Percentiles rank a stretch among this genome's conserved stretches.
phyloP scores from a whole-genome alignment of 2,113 vertebrate genomes.

The Cyphomyrus discorhynchus region DNA sequence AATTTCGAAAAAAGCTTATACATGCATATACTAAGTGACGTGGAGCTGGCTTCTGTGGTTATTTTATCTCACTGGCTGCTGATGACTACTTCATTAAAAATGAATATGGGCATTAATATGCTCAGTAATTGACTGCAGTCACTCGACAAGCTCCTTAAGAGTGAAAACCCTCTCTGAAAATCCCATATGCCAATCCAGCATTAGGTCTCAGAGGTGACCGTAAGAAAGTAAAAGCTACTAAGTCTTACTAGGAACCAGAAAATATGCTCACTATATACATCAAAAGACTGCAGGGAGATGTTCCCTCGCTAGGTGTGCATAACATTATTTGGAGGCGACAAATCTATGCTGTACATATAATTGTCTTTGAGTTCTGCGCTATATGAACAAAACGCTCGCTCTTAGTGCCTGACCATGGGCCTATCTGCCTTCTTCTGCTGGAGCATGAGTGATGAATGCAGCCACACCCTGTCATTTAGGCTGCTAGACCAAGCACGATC shows the following conservation, averaged over 20 bases:
- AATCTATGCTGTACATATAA: background rate
- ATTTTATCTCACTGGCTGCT: background rate
- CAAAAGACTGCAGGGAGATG: background rate
- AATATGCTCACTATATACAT: background rate
- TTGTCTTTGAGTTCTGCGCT: background rate
- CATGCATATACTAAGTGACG: background rate
- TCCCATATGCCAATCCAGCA: background rate
- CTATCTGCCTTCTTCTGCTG: background rate
- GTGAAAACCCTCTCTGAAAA: background rate
- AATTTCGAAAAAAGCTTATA: background rate
- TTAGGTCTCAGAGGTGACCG: background rate
- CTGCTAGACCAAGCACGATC: background rate
- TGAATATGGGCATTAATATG: slow-evolving; percentile 3
- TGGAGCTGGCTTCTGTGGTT: background rate
- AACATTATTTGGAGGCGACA: background rate
- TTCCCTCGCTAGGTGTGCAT: background rate
- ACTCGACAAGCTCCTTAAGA: background rate
- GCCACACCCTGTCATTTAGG: background rate
- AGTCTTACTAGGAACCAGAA: background rate
- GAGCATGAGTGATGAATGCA: background rate
- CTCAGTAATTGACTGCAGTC: background rate
- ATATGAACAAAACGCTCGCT: background rate
- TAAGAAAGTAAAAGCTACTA: background rate
- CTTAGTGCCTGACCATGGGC: background rate
- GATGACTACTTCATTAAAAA: slow-evolving; percentile 9